Evolutionary conservation across 2,888 invertebrate species (phyloP), one percentile per base, ranked within the genome.

Genomic region (Drosophila buzzatii): DNA sequence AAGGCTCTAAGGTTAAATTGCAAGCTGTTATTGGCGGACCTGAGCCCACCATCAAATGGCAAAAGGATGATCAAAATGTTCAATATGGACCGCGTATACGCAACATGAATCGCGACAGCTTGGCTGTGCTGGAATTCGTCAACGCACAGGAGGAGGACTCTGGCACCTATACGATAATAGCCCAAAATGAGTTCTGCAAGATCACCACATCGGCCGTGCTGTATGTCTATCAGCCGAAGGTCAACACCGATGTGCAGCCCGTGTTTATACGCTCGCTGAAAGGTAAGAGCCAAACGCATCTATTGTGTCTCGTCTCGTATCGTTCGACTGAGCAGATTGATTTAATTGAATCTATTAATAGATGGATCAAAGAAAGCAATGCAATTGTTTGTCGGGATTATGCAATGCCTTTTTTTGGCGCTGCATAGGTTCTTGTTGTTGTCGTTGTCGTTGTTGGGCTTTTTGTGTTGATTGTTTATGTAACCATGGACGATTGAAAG

Each of bases 161-260:
- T 1, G 98, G 96, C n/a, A 95, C 96, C 81, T 98, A 97, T 89
- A 95, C 95, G 8, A 97, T 97, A 84, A 93, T 95, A 1, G 97
- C 96, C 16, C 95, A 94, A 79, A 98, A 97, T 91, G 94, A 95
- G 71, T 95, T 96, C 82, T 97, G 97, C 33, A 94, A 95, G 67
- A 94, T 95, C 5, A 94, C 94, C 37, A 95, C 96, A 14, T 95
- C 95, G n/a, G 96, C 96, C 14, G 94, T 95, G 76, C 92, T 98
- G 51, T 95, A 95, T 90, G 96, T 97, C 44, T 96, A 96, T 89
- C 95, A 92, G 69, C 85, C 92, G 68, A 91, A 91, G 79, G 89
- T 91, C 72, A 90, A 90, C 60, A 79, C 96, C 41, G 95, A 95
- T 82, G 95, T 96, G 79, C 96, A 96, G 91, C 94, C 96, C 6